phyloP scores from a whole-genome alignment of 2,888 invertebrate species.

The Chrysomela aeneicollis region DNA sequence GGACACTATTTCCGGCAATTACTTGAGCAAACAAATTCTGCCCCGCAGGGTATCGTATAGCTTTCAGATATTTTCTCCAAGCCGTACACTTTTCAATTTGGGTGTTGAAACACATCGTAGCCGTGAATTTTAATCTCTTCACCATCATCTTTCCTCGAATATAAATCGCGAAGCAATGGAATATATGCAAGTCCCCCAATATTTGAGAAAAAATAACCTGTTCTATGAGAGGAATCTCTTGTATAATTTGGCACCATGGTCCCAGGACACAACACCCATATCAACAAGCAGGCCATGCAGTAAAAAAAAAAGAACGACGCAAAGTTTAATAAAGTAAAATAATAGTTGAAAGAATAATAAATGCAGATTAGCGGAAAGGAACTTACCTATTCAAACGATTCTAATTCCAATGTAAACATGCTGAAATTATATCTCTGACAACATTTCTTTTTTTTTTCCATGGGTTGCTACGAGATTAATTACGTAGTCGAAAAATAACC shows the following conservation, averaged over 20 bases:
- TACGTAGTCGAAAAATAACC: constrained; percentile 22
- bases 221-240: too few species aligned
- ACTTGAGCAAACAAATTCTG: constrained; percentile 55
- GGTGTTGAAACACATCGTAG: not conserved
- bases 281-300: too few species aligned
- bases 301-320: too few species aligned
- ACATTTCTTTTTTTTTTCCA: constrained; percentile 16
- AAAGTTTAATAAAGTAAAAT: too few species aligned
- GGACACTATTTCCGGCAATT: constrained; percentile 58
- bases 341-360: too few species aligned
- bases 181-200: too few species aligned
- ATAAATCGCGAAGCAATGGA: too few species aligned
- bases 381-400: not conserved
- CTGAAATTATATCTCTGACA: constrained; percentile 9
- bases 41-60: constrained; percentile 38
- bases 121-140: not conserved
- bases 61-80: constrained; percentile 8
- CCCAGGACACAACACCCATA: too few species aligned
- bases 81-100: constrained; percentile 2
- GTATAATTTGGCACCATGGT: too few species aligned
- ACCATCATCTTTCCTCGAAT: too few species aligned
- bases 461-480: constrained; percentile 8
- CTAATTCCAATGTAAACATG: constrained; percentile 12
- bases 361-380: not conserved
- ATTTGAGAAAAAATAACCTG: too few species aligned